Base-by-base conservation (phyloP, 2,113 vertebrate genomes). In the Hemicordylus capensis region DNA sequence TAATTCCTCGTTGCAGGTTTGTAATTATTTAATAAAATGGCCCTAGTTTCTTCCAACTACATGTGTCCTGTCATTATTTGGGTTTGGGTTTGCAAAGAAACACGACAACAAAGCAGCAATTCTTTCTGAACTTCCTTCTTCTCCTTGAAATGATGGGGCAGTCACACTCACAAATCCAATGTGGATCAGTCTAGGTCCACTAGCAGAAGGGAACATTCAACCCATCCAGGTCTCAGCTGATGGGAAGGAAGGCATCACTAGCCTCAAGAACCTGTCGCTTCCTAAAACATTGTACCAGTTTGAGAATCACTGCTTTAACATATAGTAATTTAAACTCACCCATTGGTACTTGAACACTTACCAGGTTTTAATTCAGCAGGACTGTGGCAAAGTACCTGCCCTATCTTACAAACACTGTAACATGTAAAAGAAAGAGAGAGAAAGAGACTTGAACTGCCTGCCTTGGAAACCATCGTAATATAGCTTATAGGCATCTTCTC, bases 351-450 rank as follows among this genome's bases (percentile, higher is more conserved):
- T 11, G 39, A 75, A 26, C 10, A 92, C 90, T 93, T 92, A 95
- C 94, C 87, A 73, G 67, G 37, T 6, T 31, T 74, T 73, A 88
- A 61, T 54, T 90, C 74, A 26, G 86, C 56, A 22, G 85, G 85
- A 44, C 63, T 82, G 59, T 89, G 63, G 70, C 94, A 95, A 80
- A 84, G 69, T 66, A 95, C 76, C 77, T 72, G 69, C 76, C 94
- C 94, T 78, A 88, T 77, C 31, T 3, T 54, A 61, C 94, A 95
- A 86, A 90, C n/a, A 86, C 94, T 95, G 37, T 31, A 86, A 89
- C 39, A 90, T 6, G 37, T 67, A 86, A 63, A 5, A 61, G 85
- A 83, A 66, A 46, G 8, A 75, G 44, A 3, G 15, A 17, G 31
- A 46, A 24, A 3, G 39, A 15, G 56, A 4, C 31, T 59, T 61